Base-by-base conservation (phyloP, 2,888 invertebrate genomes). In the Rhodophaea formosa region DNA sequence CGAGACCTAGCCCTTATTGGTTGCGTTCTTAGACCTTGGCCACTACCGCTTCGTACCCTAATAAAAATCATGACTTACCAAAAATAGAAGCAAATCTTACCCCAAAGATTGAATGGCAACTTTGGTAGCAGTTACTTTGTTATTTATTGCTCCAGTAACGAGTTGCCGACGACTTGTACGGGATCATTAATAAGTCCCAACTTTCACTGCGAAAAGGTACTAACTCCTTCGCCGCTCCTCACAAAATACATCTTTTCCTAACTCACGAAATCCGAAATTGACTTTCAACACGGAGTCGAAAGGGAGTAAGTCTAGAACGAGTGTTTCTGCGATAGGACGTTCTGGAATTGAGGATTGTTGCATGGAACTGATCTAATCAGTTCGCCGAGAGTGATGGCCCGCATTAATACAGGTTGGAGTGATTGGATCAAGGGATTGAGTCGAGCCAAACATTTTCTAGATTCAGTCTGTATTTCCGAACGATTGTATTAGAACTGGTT, bases 81-180 rank as follows among this genome's bases (percentile, higher is more conserved):
- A 52, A 67, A 67, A 69, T 59, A 69, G 68, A 66, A 60, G 69
- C 71, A 69, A 70, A 72, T 70, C 70, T 67, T 63, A 68, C 70
- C 59, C 70, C 68, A 66, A 74, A 77, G 77, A 76, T 77, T 78
- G 77, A 79, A 74, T 71, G 71, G 68, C 70, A 72, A 74, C 69
- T 66, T 74, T 71, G 66, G 62, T 64, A 70, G 71, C 75, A 75
- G 75, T 77, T 74, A 68, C 62, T 71, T 72, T 74, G 74, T 81
- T 84, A 84, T 86, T 84, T 84, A 86, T 84, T 77, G 78, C 77
- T 59, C 62, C 68, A 69, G 77, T 82, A 85, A 85, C 80, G 79
- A 86, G 82, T 84, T 80, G 75, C 73, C 77, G 69, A 74, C 71
- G 68, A 80, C 77, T 83, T 80, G 78, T 75, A 76, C 72, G 58